Base-by-base conservation (phyloP, 1,140 invertebrate species). In the Aphidius gifuensis region DNA sequence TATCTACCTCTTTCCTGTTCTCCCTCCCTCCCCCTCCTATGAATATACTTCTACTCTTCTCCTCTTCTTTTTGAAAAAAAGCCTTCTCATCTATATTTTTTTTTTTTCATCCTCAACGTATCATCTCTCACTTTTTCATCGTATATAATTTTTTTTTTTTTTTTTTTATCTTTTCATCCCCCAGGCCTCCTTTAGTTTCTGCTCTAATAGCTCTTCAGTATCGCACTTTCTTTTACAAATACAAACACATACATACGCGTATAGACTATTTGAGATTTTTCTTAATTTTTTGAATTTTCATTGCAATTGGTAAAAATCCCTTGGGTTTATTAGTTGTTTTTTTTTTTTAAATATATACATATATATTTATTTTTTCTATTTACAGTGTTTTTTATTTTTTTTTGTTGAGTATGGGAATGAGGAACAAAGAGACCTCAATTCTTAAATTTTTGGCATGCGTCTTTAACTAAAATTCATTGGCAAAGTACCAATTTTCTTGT, bases 401-500 rank as follows among this genome's bases (percentile, higher is more conserved):
- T n/a, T n/a, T n/a, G n/a, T n/a, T n/a, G n/a, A n/a, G n/a, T n/a
- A n/a, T n/a, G n/a, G n/a, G n/a, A n/a, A 42, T 57, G 9, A 57
- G 38, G 46, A 62, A 62, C 61, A 62, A 62, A 58, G 48, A 38
- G 45, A 11, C 55, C 39, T 4, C 11, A 47, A 49, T 56, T 50
- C 48, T 62, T 58, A 42, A 58, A 62, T 50, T 58, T 23, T 55
- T 62, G 54, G 53, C 54, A 55, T 62, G 46, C 54, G 45, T 62
- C 54, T 39, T n/a, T 6, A 58, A 39, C 55, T 51, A 23, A 23
- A 23, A 23, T 58, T 62, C 23, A 49, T n/a, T 62, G 61, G 61
- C 55, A 45, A 6, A 39, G 23, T 32, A 55, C 61, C 61, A 62
- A 57, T 47, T 16, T 57, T 6, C n/a, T 46, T 39, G n/a, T 44